A percentile compares a stretch with the other conserved stretches of the same genome.
Evolutionary conservation across 2,113 vertebrate genomes (phyloP).

Genomic region (Mirounga angustirostris): DNA sequence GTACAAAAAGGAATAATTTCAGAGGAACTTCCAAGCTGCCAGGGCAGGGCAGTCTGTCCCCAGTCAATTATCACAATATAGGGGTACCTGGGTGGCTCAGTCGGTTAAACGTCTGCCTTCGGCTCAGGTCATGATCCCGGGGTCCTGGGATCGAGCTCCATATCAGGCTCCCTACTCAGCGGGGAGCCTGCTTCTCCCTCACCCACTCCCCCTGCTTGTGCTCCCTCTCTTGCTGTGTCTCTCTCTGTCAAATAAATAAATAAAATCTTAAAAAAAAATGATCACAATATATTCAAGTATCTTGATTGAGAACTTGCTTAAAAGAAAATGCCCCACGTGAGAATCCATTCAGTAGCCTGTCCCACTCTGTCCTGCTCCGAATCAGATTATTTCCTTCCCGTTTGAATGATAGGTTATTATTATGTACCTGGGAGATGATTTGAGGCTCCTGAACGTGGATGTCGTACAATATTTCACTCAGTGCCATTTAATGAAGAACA

Average conservation of each 20-base stretch:
- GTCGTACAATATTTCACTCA: conserved; percentile 44
- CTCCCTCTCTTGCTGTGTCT: no score
- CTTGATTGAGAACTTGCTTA: conserved; percentile 20
- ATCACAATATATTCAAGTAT: background rate
- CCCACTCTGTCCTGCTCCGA: background rate
- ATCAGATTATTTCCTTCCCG: background rate
- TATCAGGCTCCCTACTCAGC: no score
- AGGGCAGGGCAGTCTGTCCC: conserved; percentile 60
- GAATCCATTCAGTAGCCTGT: background rate
- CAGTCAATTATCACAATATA: background rate
- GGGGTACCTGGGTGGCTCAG: no score
- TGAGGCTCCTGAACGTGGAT: background rate
- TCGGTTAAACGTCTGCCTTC: no score
- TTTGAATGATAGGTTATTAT: conserved; percentile 63
- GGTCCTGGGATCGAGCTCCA: no score
- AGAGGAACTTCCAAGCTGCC: conserved; percentile 14
- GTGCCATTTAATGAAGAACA: conserved; percentile 45
- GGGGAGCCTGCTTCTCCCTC: no score
- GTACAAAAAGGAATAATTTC: background rate
- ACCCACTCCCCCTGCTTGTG: no score
- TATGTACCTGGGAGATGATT: conserved; percentile 20
- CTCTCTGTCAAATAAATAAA: no score
- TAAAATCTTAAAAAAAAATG: background rate
- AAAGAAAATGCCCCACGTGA: conserved; percentile 23
- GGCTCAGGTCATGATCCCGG: no score